Conservation (phyloP, 1,140 invertebrate species). For the Heliconius himera region DNA sequence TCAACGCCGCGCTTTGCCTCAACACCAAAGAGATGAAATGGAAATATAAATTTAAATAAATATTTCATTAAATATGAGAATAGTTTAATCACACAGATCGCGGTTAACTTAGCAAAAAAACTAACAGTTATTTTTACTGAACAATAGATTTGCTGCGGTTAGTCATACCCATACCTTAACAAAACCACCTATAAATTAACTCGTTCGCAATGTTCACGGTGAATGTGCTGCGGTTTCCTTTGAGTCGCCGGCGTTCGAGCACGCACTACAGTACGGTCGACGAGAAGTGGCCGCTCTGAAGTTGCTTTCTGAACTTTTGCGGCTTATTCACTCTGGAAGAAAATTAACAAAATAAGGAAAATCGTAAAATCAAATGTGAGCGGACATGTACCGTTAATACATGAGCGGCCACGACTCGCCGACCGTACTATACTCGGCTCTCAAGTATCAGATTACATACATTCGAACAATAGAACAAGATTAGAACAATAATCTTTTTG, state of each 20-base stretch:
- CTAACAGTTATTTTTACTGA: not conserved
- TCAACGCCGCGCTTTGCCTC: too few relatives aligned
- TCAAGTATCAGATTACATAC: slow-evolving; percentile 33
- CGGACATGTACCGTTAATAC: too few relatives aligned
- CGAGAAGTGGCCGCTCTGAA: too few relatives aligned
- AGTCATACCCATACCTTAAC: not conserved
- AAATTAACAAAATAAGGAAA: too few relatives aligned
- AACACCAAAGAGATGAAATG: too few relatives aligned
- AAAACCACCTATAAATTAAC: slow-evolving; percentile 36
- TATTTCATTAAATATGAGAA: not conserved
- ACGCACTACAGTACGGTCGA: slow-evolving; percentile 12
- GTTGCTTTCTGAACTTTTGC: too few relatives aligned
- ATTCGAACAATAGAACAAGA: slow-evolving; percentile 29
- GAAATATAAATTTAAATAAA: too few relatives aligned
- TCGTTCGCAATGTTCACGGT: slow-evolving; percentile 33
- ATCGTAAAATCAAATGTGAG: too few relatives aligned
- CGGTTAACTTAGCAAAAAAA: not conserved
- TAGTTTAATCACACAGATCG: not conserved
- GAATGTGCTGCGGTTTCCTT: slow-evolving; percentile 36
- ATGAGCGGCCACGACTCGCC: too few relatives aligned
- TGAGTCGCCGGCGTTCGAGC: slow-evolving; percentile 21
- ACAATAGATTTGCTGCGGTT: slow-evolving; percentile 22
- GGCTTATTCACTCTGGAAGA: too few relatives aligned
- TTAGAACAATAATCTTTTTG: slow-evolving; percentile 29
- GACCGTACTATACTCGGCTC: not conserved